A percentile compares a stretch with the other conserved stretches of the same genome.
Conservation (phyloP, 1,140 invertebrate species). For the Eurytemora carolleeae region DNA sequence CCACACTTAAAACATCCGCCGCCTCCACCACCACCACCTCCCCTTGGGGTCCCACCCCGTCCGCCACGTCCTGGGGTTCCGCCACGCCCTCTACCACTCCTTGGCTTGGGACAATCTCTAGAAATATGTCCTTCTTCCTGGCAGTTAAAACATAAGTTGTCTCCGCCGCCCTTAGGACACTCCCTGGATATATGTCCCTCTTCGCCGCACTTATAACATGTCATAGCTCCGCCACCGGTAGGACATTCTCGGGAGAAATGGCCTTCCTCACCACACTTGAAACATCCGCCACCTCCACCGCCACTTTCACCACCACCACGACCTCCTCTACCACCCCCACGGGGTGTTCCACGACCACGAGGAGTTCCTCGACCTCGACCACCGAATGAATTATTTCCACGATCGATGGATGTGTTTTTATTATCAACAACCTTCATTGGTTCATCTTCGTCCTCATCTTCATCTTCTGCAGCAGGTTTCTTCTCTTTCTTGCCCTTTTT, state of each 20-base stretch:
- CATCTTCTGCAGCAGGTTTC: neutral
- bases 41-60: neutral
- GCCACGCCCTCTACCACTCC: neutral
- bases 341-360: neutral
- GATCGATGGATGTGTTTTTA: neutral
- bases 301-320: slow-evolving; percentile 10
- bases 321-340: slow-evolving; percentile 16
- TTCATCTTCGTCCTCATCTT: slow-evolving; percentile 7
- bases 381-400: neutral
- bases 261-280: slow-evolving; percentile 67
- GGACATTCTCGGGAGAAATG: slow-evolving; percentile 71
- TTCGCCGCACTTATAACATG: slow-evolving; percentile 76
- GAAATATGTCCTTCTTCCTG: neutral
- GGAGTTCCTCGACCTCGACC: neutral
- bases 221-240: slow-evolving; percentile 28
- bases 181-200: slow-evolving; percentile 65
- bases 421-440: neutral
- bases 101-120: neutral
- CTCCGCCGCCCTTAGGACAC: slow-evolving; percentile 39
- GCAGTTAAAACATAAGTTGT: neutral
- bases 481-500: neutral
- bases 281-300: slow-evolving; percentile 33
- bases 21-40: slow-evolving; percentile 17
- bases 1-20: slow-evolving; percentile 57
- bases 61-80: neutral